phyloP scores from a whole-genome alignment of 2,113 vertebrate genomes.

The Trematocara zebra region DNA sequence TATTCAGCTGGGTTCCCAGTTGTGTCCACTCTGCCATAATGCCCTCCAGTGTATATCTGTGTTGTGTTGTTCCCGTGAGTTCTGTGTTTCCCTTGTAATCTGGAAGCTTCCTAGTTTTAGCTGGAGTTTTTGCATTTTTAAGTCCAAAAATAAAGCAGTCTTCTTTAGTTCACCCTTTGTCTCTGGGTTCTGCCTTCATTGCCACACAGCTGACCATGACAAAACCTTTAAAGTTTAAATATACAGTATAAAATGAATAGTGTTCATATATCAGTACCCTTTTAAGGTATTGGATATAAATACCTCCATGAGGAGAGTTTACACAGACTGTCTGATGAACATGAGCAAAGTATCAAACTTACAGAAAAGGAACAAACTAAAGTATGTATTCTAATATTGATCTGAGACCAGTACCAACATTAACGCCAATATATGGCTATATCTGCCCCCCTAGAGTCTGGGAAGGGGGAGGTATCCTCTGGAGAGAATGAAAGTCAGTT shows the following conservation, averaged over 20 bases:
- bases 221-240: background rate
- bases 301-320: background rate
- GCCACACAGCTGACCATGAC: background rate
- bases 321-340: background rate
- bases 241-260: background rate
- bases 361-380: background rate
- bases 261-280: background rate
- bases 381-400: background rate
- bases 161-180: background rate
- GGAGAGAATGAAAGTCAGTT: background rate
- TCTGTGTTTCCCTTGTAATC: background rate
- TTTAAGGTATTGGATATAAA: background rate
- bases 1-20: background rate
- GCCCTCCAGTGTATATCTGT: background rate
- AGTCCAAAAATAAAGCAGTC: background rate
- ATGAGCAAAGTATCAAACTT: background rate
- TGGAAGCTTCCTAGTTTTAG: background rate
- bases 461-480: background rate
- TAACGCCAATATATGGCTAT: background rate
- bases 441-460: background rate
- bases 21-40: background rate
- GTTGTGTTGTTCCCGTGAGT: background rate
- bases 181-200: background rate
- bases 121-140: fast-evolving
- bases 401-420: background rate